Conservation (phyloP, 2,113 vertebrate genomes). For the Rhadina sibilatrix region DNA sequence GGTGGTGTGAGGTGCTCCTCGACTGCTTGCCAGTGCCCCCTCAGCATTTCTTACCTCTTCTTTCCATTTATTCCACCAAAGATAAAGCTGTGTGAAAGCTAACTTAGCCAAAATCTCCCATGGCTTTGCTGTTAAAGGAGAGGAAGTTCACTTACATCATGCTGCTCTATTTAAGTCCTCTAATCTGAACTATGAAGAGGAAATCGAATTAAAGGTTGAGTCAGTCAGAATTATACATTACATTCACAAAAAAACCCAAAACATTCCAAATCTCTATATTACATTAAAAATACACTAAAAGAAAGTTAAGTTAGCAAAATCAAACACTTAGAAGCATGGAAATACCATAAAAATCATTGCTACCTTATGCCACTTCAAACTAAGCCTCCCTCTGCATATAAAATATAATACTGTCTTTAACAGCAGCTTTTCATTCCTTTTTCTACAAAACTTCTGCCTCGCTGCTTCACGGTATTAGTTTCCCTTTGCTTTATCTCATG, state of each 20-base stretch:
- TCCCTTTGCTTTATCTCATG: neutral
- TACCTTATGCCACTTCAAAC: neutral
- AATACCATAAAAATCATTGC: neutral
- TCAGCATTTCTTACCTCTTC: neutral
- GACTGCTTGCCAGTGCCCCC: neutral
- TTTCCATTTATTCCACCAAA: slow-evolving; percentile 36
- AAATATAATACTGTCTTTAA: neutral
- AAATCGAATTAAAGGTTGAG: neutral
- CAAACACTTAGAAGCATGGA: neutral
- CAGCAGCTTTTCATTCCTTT: neutral
- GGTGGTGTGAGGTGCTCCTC: neutral
- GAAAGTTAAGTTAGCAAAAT: neutral
- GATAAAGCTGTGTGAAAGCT: slow-evolving; percentile 33
- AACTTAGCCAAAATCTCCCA: slow-evolving; percentile 6
- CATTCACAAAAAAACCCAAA: neutral
- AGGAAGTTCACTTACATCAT: neutral
- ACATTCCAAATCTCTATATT: neutral
- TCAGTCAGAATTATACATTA: neutral
- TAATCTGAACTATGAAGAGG: neutral
- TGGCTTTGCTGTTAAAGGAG: neutral
- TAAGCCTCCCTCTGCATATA: neutral
- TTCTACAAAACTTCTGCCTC: neutral
- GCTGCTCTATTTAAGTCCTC: neutral
- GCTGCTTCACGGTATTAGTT: neutral
- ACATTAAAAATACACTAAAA: neutral